Conservation (phyloP, 2,888 invertebrate species). For the Tuberolachnus salignus region DNA sequence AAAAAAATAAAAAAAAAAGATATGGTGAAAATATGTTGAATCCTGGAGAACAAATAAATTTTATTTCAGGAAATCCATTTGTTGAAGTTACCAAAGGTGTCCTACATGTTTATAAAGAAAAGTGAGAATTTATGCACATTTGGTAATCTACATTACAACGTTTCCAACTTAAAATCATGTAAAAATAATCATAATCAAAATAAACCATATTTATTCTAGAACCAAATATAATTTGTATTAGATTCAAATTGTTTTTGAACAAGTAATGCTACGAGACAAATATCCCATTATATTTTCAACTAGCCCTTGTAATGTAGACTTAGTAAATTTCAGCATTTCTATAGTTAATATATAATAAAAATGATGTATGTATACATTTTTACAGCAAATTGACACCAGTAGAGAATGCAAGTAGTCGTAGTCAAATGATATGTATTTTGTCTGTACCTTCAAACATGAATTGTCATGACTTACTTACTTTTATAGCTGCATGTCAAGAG, state of each 20-base stretch:
- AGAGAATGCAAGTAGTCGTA: constrained; percentile 71
- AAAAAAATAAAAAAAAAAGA: constrained; percentile 34
- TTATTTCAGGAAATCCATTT: constrained; percentile 90
- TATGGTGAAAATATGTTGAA: constrained; percentile 2
- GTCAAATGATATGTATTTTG: constrained; percentile 85
- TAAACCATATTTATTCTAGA: too few relatives aligned
- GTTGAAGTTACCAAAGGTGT: constrained; percentile 97
- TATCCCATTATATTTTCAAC: not conserved
- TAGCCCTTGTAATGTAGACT: not conserved
- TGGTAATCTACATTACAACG: not conserved
- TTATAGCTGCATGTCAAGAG: constrained; percentile 90
- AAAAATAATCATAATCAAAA: too few relatives aligned
- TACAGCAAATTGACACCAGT: constrained; percentile 76
- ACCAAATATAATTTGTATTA: too few relatives aligned
- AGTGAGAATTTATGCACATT: constrained; percentile 68
- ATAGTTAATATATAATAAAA: not conserved
- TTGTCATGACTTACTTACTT: constrained; percentile 90
- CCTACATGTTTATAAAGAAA: constrained; percentile 95
- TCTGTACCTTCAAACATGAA: constrained; percentile 90
- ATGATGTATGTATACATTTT: constrained; percentile 58
- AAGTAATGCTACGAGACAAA: too few relatives aligned
- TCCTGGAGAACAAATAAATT: constrained; percentile 58
- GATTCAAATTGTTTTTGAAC: too few relatives aligned
- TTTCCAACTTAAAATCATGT: not conserved
- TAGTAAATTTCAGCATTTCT: not conserved